Percentiles rank a stretch among this genome's conserved stretches.
phyloP scores from a whole-genome alignment of 2,113 vertebrate species.

The Triplophysa siluroides region DNA sequence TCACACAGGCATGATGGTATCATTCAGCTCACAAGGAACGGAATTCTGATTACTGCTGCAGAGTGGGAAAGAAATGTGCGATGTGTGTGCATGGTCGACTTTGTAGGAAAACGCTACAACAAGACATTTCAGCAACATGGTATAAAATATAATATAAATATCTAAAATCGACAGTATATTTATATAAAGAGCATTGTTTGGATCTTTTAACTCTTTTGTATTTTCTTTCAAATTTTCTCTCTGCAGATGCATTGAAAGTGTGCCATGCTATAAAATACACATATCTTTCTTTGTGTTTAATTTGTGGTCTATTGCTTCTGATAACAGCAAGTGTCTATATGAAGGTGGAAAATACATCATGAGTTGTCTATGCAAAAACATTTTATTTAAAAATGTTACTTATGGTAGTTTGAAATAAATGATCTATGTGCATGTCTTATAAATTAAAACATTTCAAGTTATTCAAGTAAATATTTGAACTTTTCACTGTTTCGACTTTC shows the following conservation, averaged over 20 bases:
- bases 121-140: conserved; percentile 36
- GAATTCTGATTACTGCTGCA: conserved; percentile 33
- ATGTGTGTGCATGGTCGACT: conserved; percentile 43
- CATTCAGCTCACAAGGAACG: conserved; percentile 13
- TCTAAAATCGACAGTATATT: not conserved
- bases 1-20: not conserved
- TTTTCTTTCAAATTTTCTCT: not conserved
- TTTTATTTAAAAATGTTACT: too few species aligned
- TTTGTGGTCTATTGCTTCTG: not conserved
- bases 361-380: not conserved
- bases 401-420: too few species aligned
- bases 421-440: too few species aligned
- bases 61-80: conserved; percentile 24
- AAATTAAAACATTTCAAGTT: too few species aligned
- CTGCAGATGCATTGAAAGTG: not conserved
- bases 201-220: not conserved
- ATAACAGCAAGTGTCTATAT: not conserved
- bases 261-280: conserved; percentile 11
- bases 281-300: not conserved
- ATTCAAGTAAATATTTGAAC: too few species aligned
- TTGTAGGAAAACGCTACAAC: not conserved
- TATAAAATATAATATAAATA: conserved; percentile 1
- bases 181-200: not conserved
- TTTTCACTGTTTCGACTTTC: too few species aligned
- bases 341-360: not conserved